Evolutionary conservation across 2,888 invertebrate species (phyloP), one percentile per base, ranked within the genome.

Genomic region (Fissipunctia ypsillon): DNA sequence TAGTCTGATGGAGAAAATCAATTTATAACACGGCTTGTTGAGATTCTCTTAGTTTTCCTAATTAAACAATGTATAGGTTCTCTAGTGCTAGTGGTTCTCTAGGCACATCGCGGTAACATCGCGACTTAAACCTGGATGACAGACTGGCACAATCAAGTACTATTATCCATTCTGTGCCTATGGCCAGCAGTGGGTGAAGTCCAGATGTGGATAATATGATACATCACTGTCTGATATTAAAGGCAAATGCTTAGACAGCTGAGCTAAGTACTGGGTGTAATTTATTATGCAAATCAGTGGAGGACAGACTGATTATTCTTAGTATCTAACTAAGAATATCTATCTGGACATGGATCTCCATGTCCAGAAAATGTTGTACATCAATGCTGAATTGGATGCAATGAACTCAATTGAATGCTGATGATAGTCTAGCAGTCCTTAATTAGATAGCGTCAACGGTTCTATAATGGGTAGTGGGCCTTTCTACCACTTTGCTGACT

Each of bases 1-100:
- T 68, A 99, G 95, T 89, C 97, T 97, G 80, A 2, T 12, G 38
- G 10, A 61, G 14, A 54, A 61, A 31, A 43, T 2, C 7, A n/a
- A n/a, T 50, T 50, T 64, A 50, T n/a, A 64, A 64, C 50, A 50
- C 2, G 16, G n/a, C 3, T 28, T 28, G 9, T 43, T 22, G 9
- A 22, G 43, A 22, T 60, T 38, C 35, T 38, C 3, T 25, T 38
- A 16, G 35, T 38, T 38, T 38, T 19, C n/a, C 10, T 16, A 25
- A 19, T 10, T n/a, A 10, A n/a, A 54, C 56, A 57, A 50, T 59
- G 35, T 59, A n/a, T 59, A 41, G 3, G 25, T 41, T 61, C 7
- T 12, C 25, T 41, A 25, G 41, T 12, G 35, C 16, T 22, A 14
- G 3, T n/a, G n/a, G n/a, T n/a, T n/a, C n/a, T n/a, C n/a, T n/a